Evolutionary conservation across 2,888 invertebrate genomes (phyloP).

Genomic region (Agrochola circellaris): DNA sequence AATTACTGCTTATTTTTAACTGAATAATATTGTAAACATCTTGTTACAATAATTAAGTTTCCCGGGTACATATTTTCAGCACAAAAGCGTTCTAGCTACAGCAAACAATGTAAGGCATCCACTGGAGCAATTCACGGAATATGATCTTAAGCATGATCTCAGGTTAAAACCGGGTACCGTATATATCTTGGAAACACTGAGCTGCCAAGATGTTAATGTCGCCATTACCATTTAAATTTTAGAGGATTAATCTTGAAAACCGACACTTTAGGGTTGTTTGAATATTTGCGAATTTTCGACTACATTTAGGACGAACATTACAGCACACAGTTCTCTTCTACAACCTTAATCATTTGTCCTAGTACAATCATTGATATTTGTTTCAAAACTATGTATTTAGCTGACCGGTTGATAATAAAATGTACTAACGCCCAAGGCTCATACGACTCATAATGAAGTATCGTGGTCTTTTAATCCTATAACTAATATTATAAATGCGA

Average conservation of each 20-base stretch:
- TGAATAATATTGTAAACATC: not conserved
- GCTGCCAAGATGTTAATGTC: slow-evolving; percentile 56
- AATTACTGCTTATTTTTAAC: not conserved
- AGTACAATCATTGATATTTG: not conserved
- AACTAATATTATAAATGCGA: too few relatives aligned
- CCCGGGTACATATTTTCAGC: slow-evolving; percentile 17
- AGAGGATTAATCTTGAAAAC: slow-evolving; percentile 61
- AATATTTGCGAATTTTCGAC: slow-evolving; percentile 38
- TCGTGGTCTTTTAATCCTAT: not conserved
- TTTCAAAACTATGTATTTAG: not conserved
- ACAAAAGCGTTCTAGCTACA: slow-evolving; percentile 22
- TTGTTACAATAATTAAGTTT: slow-evolving; percentile 1
- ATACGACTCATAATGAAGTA: not conserved
- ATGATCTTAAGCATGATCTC: slow-evolving; percentile 60
- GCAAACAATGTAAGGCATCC: slow-evolving; percentile 39
- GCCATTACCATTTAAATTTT: slow-evolving; percentile 61
- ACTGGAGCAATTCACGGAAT: slow-evolving; percentile 52
- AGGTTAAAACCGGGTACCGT: slow-evolving; percentile 42
- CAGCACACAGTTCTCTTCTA: not conserved
- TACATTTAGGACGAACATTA: slow-evolving; percentile 5
- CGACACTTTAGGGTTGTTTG: slow-evolving; percentile 47
- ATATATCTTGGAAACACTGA: slow-evolving; percentile 47
- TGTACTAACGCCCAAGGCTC: too few relatives aligned
- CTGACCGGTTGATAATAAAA: not conserved
- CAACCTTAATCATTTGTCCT: not conserved